Evolutionary conservation across 1,140 invertebrate genomes (phyloP).

Genomic region (Bathynomus jamesi): DNA sequence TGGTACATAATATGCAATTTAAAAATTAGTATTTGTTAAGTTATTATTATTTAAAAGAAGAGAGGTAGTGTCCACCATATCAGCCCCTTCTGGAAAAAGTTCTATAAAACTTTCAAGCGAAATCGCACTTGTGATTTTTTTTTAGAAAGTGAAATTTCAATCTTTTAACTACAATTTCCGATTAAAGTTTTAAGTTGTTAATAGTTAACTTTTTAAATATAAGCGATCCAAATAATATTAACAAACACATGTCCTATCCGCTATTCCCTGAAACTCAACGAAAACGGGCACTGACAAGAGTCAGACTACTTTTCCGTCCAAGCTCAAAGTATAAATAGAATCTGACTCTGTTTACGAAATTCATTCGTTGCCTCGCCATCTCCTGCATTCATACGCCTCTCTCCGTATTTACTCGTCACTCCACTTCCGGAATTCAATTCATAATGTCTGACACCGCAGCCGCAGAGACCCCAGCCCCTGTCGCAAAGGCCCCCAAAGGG

Average conservation of each 20-base stretch:
- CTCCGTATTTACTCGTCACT: background rate
- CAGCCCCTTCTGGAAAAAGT: background rate
- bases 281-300: background rate
- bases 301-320: background rate
- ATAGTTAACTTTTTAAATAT: background rate
- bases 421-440: background rate
- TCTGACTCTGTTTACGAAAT: background rate
- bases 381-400: background rate
- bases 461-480: background rate
- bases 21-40: background rate
- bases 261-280: background rate
- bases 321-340: background rate
- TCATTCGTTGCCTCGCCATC: background rate
- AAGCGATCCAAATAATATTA: background rate
- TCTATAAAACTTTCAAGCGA: background rate
- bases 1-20: background rate
- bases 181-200: background rate
- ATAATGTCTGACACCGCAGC: conserved; percentile 9
- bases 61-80: background rate
- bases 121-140: background rate
- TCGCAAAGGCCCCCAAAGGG: conserved; percentile 1
- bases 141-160: background rate
- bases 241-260: background rate
- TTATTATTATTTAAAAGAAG: background rate
- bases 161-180: background rate